These are phyloP conservation scores for Holocentrus rufus DNA, from an alignment of 2,797 vertebrate species.

Conservation along the genomic window DNA sequence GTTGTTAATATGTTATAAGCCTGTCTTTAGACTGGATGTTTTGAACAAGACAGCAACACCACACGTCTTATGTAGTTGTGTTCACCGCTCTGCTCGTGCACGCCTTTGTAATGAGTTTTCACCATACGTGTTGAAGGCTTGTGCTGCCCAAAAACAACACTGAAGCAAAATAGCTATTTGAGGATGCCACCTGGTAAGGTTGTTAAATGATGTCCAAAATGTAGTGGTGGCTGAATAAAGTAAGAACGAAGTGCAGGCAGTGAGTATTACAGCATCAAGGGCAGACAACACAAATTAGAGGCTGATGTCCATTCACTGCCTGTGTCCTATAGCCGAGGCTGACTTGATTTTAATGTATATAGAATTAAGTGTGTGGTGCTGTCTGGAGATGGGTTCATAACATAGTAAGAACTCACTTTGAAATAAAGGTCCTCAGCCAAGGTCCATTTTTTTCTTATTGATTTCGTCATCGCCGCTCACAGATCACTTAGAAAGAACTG, in stretches of 20 bases:
- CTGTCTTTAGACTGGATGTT: constrained; percentile 40
- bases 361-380: not conserved
- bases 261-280: constrained; percentile 14
- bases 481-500: constrained; percentile 1
- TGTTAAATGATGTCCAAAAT: constrained; percentile 16
- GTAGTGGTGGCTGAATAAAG: constrained; percentile 10
- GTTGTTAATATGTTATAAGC: constrained; percentile 47
- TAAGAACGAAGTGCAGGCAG: not conserved
- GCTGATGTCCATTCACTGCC: not conserved
- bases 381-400: constrained; percentile 39
- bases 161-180: not conserved
- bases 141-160: constrained; percentile 6
- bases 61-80: constrained; percentile 19
- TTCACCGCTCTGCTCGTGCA: constrained; percentile 4
- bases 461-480: constrained; percentile 16
- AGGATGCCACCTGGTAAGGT: not conserved
- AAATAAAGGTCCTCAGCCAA: constrained; percentile 5
- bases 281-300: not conserved
- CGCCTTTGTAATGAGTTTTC: constrained; percentile 22
- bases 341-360: constrained; percentile 26
- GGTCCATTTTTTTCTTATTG: constrained; percentile 21
- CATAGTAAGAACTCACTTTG: constrained; percentile 25
- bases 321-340: not conserved
- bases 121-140: constrained; percentile 11
- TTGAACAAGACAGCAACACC: constrained; percentile 40